Conservation (phyloP, 2,113 vertebrate genomes). For the Pituophis catenifer region DNA sequence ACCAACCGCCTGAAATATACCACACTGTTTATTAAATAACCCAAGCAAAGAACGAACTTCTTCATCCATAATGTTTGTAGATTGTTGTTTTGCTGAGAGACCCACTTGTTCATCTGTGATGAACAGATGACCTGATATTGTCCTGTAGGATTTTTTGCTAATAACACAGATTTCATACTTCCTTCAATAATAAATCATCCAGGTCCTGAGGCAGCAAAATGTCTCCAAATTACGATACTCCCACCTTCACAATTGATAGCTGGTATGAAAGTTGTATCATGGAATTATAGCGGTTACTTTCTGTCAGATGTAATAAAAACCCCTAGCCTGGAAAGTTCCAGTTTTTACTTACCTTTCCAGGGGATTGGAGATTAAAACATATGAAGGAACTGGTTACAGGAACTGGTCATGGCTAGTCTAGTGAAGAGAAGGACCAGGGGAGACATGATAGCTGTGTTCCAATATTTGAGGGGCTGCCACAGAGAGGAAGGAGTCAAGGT, state of each 20-base stretch:
- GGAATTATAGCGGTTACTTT: neutral
- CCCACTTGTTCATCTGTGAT: neutral
- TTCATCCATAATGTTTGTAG: neutral
- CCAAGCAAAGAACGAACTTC: neutral
- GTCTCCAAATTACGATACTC: neutral
- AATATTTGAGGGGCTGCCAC: no score
- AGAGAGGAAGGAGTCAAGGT: no score
- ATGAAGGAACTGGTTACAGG: no score
- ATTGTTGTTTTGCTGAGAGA: neutral
- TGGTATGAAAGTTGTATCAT: neutral
- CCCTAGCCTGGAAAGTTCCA: neutral
- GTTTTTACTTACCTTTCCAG: neutral
- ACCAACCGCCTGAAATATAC: neutral
- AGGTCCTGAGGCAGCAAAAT: neutral
- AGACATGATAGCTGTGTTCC: no score
- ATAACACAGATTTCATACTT: neutral
- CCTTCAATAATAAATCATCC: neutral
- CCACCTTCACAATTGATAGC: neutral
- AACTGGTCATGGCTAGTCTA: no score
- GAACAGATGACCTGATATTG: neutral
- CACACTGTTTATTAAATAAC: neutral
- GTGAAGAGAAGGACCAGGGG: no score
- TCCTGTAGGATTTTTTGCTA: neutral
- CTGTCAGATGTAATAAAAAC: neutral
- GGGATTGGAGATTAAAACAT: no score